Evolutionary conservation across 1,140 invertebrate genomes (phyloP), one percentile per base, ranked within the genome.

Genomic region (Eueides isabella): DNA sequence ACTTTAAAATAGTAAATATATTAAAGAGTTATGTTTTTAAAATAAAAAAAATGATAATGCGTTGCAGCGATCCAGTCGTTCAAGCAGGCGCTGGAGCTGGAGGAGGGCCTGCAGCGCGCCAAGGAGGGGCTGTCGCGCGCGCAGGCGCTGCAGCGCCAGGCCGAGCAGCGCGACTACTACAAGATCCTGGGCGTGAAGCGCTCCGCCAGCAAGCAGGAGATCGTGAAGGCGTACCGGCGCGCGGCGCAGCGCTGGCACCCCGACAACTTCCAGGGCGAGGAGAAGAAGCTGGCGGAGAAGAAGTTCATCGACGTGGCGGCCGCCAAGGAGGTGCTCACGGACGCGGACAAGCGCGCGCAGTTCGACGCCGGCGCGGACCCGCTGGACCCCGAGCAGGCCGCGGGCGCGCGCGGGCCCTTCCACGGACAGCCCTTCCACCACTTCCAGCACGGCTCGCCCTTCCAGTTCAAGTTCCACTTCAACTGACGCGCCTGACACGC

Each of bases 281-380:
- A 98, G 80, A 99, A 99, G 93, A 98, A 99, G 88, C 94, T 96
- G 33, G 99, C 99, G 0, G 97, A 99, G 90, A 99, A 99, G 89
- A 99, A 97, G 92, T 99, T 99, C 85, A 99, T 99, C 75, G 99
- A 99, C 89, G 98, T 99, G 84, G 99, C 99, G 14, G 98, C 98
- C 55, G 99, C 99, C 23, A 99, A 99, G 94, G 99, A 99, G 94
- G 99, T 98, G 33, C 94, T 97, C 2, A 97, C 96, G 23, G 96
- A 96, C 93, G 94, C 96, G 85, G 98, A 99, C 87, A 99, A 99
- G 93, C 94, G 98, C 76, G 95, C 96, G 74, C 97, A 98, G 89
- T 99, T 98, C 92, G 99, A 99, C 93, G 94, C 95, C 79, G 99
- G 99, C 67, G 96, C 98, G 84, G 99, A 99, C 96, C 99, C 99